Base-by-base conservation (phyloP, 1,140 invertebrate species). In the Coboldia fuscipes region DNA sequence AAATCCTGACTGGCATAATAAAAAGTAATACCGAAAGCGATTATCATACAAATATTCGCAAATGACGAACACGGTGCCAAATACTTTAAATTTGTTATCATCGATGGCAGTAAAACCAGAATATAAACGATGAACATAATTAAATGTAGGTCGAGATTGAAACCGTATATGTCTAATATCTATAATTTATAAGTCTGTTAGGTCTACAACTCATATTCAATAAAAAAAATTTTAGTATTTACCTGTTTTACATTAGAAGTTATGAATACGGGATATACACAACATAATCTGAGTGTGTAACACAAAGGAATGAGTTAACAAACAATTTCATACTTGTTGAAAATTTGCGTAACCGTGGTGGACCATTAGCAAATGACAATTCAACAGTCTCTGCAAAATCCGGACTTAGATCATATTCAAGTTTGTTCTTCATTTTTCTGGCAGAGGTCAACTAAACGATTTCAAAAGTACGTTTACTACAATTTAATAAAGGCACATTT, bases 261-360 rank as follows among this genome's bases (percentile, higher is more conserved):
- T 42, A 93, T 78, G 57, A 93, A 94, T 21, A 93, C 76, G 46
- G 89, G 79, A 58, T 94, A 94, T 15, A 93, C 80, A 59, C 83
- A 89, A 56, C 88, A 94, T 60, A 94, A 93, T 41, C 89, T 88
- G 39, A 93, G 60, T 94, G 89, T 18, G 85, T 90, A 33, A 90
- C 58, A 47, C 83, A 81, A 22, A 94, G 65, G 56, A 86, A 84
- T 7, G 69, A 36, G 53, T 84, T 79, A 36, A 82, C 70, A 38
- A 77, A 47, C 18, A 62, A 59, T 44, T 64, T 65, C 65, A 75
- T 72, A 8, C 54, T 43, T 18, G 53, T 44, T 0, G 78, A 67
- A 43, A 70, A 65, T 14, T 55, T 60, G 26, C 71, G 56, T 4
- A 76, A 40, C 30, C 50, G 47, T 1, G 56, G 46, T 0, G 79